Evolutionary conservation across 53 echinoderm and acorn worm species (phyloP).

Genomic region (Mesocentrotus franciscanus): DNA sequence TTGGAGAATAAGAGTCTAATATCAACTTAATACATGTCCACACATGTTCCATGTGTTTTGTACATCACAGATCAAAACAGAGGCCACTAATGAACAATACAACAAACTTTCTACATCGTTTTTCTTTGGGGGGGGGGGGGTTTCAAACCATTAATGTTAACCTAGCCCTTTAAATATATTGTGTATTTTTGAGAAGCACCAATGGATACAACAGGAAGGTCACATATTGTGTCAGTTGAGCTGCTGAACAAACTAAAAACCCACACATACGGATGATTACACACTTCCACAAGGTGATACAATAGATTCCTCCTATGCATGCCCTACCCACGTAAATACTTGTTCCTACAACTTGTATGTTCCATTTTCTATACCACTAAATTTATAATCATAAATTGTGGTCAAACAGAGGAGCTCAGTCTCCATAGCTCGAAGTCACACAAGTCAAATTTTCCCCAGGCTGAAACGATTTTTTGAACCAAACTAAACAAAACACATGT

Average conservation of each 20-base stretch:
- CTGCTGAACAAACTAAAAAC: slow-evolving; percentile 23
- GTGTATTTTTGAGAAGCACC: not conserved
- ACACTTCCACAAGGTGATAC: not conserved
- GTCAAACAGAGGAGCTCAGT: too few relatives aligned
- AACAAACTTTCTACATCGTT: too few relatives aligned
- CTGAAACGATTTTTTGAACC: too few relatives aligned
- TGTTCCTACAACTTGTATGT: not conserved
- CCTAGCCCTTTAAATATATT: not conserved
- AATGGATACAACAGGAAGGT: not conserved
- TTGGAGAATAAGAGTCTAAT: too few relatives aligned
- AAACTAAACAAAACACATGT: too few relatives aligned
- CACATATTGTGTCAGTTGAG: slow-evolving; percentile 11
- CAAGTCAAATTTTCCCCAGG: too few relatives aligned
- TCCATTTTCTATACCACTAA: not conserved
- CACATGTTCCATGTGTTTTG: too few relatives aligned
- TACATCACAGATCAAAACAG: too few relatives aligned
- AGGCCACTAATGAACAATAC: too few relatives aligned
- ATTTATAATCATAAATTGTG: too few relatives aligned
- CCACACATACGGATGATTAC: not conserved
- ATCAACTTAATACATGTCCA: too few relatives aligned
- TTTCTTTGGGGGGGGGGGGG: not conserved
- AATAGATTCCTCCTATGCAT: not conserved
- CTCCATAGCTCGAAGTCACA: too few relatives aligned
- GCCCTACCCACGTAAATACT: not conserved
- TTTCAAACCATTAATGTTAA: not conserved